Percentiles rank a stretch among this genome's conserved stretches.
phyloP scores from a whole-genome alignment of 2,113 vertebrate genomes.

The Hypomesus transpacificus region DNA sequence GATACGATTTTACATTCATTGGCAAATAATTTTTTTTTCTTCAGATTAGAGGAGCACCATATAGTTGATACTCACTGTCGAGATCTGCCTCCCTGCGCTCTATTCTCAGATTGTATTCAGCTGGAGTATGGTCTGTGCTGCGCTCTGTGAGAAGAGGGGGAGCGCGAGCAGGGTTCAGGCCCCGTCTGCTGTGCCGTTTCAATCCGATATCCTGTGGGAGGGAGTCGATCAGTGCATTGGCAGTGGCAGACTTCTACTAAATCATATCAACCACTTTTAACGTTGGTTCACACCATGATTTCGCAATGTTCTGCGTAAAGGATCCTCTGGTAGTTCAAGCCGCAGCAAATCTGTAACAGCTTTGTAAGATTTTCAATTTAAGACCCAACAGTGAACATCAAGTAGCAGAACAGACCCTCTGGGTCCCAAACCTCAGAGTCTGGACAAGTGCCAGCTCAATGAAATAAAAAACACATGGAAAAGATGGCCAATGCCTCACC shows the following conservation, averaged over 20 bases:
- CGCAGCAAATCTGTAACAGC: neutral
- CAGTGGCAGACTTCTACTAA: neutral
- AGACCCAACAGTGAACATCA: conserved; percentile 23
- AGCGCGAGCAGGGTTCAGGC: conserved; percentile 44
- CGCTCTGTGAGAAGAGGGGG: conserved; percentile 67
- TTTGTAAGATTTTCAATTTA: neutral
- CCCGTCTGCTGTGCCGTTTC: conserved; percentile 41
- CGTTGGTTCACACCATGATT: neutral
- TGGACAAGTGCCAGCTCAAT: conserved; percentile 25
- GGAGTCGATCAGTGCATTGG: neutral
- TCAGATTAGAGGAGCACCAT: too few relatives aligned
- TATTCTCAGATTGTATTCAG: conserved; percentile 61
- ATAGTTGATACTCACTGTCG: conserved; percentile 74
- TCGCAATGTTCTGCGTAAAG: neutral
- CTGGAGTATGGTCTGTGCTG: conserved; percentile 57
- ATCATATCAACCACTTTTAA: conserved; percentile 31
- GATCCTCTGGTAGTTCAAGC: neutral
- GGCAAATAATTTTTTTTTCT: too few relatives aligned
- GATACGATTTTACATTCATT: too few relatives aligned
- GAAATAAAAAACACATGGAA: conserved; percentile 61
- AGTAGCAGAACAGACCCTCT: conserved; percentile 17
- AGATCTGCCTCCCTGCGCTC: conserved; percentile 70
- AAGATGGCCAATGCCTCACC: conserved; percentile 51
- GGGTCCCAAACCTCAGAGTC: conserved; percentile 27
- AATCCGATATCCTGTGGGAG: conserved; percentile 58